phyloP scores from a whole-genome alignment of 1,140 invertebrate species.

The Pseudomyrmex flavicornis region DNA sequence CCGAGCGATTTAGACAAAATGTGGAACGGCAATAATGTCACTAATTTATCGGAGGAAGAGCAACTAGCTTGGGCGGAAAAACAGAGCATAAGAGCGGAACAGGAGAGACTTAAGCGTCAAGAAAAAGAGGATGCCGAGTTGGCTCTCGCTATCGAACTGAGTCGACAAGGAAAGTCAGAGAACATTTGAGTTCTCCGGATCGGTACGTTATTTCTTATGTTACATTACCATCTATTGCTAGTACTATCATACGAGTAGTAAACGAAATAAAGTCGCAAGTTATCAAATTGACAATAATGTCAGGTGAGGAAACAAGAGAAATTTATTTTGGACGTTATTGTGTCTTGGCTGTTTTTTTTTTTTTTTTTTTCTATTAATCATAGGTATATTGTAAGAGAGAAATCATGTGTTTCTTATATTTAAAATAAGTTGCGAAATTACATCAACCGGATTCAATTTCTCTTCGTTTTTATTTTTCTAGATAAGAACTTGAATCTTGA shows the following conservation, averaged over 20 bases:
- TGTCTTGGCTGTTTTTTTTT: not conserved
- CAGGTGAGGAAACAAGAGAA: slow-evolving; percentile 24
- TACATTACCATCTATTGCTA: not conserved
- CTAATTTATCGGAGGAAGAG: slow-evolving; percentile 74
- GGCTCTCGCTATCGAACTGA: slow-evolving; percentile 79
- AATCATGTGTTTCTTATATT: slow-evolving; percentile 19
- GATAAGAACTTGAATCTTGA: too few relatives aligned
- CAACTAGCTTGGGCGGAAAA: slow-evolving; percentile 79
- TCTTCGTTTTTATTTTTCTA: too few relatives aligned
- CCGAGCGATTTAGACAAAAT: slow-evolving; percentile 69
- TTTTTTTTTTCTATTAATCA: not conserved
- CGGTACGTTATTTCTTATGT: slow-evolving; percentile 22
- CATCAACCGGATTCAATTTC: too few relatives aligned
- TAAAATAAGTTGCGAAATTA: not conserved
- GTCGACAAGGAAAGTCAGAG: slow-evolving; percentile 75
- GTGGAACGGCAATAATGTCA: slow-evolving; percentile 75
- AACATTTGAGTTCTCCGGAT: slow-evolving; percentile 61
- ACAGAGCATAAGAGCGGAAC: slow-evolving; percentile 78
- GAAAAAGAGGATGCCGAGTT: slow-evolving; percentile 79
- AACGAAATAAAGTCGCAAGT: slow-evolving; percentile 33
- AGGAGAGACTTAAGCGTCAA: slow-evolving; percentile 79
- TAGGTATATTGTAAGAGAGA: not conserved
- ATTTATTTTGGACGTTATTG: slow-evolving; percentile 18
- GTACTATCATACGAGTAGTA: slow-evolving; percentile 25
- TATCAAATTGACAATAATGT: slow-evolving; percentile 58